These are phyloP conservation scores for Canis aureus DNA, from an alignment of 2,113 vertebrate species.

Conservation along the genomic window DNA sequence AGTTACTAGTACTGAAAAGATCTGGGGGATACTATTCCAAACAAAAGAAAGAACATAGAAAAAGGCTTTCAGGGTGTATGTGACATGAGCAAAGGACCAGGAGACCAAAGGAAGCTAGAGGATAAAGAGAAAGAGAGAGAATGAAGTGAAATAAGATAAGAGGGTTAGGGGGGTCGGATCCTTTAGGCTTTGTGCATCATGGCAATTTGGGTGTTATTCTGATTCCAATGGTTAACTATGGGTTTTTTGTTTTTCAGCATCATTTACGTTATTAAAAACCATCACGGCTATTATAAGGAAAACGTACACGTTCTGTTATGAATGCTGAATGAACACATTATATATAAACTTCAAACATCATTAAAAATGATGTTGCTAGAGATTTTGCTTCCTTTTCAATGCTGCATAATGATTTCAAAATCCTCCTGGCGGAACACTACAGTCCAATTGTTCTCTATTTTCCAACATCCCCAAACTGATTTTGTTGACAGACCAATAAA, in stretches of 20 bases:
- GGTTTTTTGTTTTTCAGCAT: neutral
- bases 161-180: neutral
- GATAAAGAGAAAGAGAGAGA: neutral
- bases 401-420: constrained; percentile 58
- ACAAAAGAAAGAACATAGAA: neutral
- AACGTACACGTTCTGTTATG: constrained; percentile 3
- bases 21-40: neutral
- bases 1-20: neutral
- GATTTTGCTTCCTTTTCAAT: neutral
- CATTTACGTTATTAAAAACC: constrained; percentile 42
- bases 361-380: constrained; percentile 45
- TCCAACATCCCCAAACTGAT: constrained; percentile 44
- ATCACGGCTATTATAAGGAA: neutral
- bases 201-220: neutral
- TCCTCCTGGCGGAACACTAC: constrained; percentile 1
- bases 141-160: neutral
- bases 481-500: constrained; percentile 65
- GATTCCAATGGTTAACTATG: neutral
- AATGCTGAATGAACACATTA: constrained; percentile 41
- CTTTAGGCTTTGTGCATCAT: neutral
- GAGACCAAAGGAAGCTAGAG: rapidly evolving
- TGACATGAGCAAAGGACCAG: neutral
- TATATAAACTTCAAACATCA: constrained; percentile 35
- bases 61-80: neutral
- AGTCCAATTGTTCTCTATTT: constrained; percentile 52